A percentile compares a stretch with the other conserved stretches of the same genome.
Evolutionary conservation across 2,113 vertebrate genomes (phyloP).

Genomic region (Corynorhinus townsendii): DNA sequence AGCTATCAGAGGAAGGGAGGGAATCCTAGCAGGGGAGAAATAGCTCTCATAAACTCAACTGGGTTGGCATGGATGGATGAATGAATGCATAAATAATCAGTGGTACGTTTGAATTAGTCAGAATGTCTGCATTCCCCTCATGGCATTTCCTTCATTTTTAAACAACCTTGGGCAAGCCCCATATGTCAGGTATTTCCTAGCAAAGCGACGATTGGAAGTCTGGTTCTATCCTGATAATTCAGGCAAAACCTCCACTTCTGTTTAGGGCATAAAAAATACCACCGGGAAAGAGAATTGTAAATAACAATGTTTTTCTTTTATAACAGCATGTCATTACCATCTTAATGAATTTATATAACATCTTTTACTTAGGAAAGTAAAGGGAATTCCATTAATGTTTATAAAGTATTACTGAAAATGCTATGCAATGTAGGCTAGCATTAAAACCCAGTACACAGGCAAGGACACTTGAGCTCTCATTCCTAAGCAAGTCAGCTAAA

Average conservation of each 20-base stretch:
- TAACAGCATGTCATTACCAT: slow-evolving; percentile 21
- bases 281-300: slow-evolving; percentile 37
- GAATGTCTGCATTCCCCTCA: slow-evolving; percentile 28
- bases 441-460: not conserved
- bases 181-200: slow-evolving; percentile 49
- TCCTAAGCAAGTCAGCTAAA: not conserved
- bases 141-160: slow-evolving; percentile 44
- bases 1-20: not conserved
- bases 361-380: not conserved
- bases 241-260: slow-evolving; percentile 58
- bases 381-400: not conserved
- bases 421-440: not conserved
- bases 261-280: slow-evolving; percentile 32
- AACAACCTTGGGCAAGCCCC: slow-evolving; percentile 53
- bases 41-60: slow-evolving; percentile 8
- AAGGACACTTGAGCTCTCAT: not conserved
- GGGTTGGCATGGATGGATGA: slow-evolving; percentile 19
- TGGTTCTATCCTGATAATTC: slow-evolving; percentile 52
- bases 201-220: slow-evolving; percentile 19
- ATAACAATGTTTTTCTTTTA: slow-evolving; percentile 31
- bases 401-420: not conserved
- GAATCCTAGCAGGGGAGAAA: not conserved
- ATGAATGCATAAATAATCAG: slow-evolving; percentile 57
- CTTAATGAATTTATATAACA: slow-evolving; percentile 33
- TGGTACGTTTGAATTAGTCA: slow-evolving; percentile 37